phyloP scores from a whole-genome alignment of 2,888 invertebrate genomes.

The Drosophila siamana region DNA sequence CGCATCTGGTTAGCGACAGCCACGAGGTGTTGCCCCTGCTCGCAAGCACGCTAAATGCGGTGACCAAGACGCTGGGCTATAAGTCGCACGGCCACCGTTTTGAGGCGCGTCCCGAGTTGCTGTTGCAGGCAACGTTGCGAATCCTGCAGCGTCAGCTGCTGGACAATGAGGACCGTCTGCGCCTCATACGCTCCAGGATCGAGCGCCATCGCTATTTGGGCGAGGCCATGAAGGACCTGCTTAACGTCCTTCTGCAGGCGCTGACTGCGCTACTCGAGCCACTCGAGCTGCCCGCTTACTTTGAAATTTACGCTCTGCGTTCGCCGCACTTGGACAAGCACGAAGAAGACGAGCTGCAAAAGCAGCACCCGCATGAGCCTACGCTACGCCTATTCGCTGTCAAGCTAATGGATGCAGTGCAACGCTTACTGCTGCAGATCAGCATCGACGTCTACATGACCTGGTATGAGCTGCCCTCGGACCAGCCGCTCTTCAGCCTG shows the following conservation, averaged over 20 bases:
- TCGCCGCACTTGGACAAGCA: background rate
- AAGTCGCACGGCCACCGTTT: background rate
- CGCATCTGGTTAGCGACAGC: constrained; percentile 3
- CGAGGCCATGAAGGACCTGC: constrained; percentile 30
- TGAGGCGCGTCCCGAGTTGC: background rate
- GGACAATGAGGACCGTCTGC: constrained; percentile 26
- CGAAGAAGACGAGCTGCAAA: background rate
- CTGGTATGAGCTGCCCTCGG: constrained; percentile 59
- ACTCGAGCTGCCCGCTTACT: constrained; percentile 10
- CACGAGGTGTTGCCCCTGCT: constrained; percentile 18
- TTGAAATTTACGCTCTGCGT: constrained; percentile 37
- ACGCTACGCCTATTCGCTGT: constrained; percentile 13
- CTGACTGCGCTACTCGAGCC: background rate
- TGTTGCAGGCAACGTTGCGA: constrained; percentile 13
- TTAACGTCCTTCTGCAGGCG: constrained; percentile 16
- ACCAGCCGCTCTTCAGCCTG: constrained; percentile 33
- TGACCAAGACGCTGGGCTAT: constrained; percentile 34
- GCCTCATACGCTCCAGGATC: background rate
- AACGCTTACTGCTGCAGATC: constrained; percentile 44
- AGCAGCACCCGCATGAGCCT: background rate
- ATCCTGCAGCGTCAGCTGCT: constrained; percentile 59
- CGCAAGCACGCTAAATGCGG: constrained; percentile 33
- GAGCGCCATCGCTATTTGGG: constrained; percentile 57
- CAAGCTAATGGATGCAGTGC: constrained; percentile 45
- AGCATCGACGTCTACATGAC: constrained; percentile 46